Conservation (phyloP, 2,888 invertebrate species). For the Nephrotoma flavescens region DNA sequence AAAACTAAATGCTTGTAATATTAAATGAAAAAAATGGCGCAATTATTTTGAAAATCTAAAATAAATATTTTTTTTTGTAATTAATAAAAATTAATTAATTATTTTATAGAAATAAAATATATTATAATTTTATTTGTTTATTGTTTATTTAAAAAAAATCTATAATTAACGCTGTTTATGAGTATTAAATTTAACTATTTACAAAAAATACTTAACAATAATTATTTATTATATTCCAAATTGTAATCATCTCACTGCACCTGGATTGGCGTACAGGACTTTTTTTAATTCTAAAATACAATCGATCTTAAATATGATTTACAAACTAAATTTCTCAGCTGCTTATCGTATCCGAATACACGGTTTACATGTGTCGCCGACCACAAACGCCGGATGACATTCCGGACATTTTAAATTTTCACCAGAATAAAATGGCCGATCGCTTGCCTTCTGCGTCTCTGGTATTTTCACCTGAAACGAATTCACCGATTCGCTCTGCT, state of each 20-base stretch:
- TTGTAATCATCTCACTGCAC: too few species aligned
- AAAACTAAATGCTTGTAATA: neutral
- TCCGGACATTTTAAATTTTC: conserved; percentile 47
- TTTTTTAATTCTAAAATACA: neutral
- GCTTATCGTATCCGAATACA: conserved; percentile 37
- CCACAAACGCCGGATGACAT: conserved; percentile 46
- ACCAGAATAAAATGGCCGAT: conserved; percentile 31
- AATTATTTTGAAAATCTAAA: neutral
- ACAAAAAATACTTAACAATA: neutral
- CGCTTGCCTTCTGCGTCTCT: conserved; percentile 22
- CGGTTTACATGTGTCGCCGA: conserved; percentile 47
- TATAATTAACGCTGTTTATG: neutral
- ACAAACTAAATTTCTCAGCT: neutral
- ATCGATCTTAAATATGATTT: neutral
- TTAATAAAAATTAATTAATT: neutral
- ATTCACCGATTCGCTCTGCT: conserved; percentile 38
- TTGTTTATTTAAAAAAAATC: neutral
- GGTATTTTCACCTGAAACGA: conserved; percentile 44
- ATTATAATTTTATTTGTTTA: neutral
- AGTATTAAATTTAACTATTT: neutral
- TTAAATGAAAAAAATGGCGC: neutral
- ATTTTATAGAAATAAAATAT: neutral
- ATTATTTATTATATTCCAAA: neutral
- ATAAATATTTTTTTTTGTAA: neutral
- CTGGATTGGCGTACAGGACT: neutral